phyloP scores from a whole-genome alignment of 2,797 vertebrate genomes.

The Gorsachius magnificus region DNA sequence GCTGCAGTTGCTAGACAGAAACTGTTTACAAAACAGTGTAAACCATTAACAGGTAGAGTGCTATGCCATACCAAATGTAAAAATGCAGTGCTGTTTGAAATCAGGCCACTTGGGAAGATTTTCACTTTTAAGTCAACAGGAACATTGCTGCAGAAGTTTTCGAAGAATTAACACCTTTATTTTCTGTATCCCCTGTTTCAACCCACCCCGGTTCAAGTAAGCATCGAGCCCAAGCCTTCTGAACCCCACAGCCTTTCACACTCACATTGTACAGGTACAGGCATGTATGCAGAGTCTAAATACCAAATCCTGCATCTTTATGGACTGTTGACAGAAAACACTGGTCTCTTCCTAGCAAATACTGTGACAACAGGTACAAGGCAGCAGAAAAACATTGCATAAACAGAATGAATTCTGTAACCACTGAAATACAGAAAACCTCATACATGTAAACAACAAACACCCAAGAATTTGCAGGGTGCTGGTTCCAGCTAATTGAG shows the following conservation, averaged over 20 bases:
- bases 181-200: neutral
- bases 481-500: neutral
- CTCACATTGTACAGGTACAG: neutral
- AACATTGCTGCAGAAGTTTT: neutral
- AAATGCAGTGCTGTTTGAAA: neutral
- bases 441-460: neutral
- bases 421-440: neutral
- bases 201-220: neutral
- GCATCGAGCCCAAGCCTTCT: neutral
- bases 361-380: neutral
- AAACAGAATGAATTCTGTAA: neutral
- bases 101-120: neutral
- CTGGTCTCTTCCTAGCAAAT: neutral
- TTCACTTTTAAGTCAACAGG: neutral
- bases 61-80: neutral
- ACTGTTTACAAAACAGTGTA: neutral
- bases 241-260: rapidly evolving
- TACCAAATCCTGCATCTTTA: neutral
- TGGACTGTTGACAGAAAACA: neutral
- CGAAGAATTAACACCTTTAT: neutral
- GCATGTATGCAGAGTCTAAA: rapidly evolving
- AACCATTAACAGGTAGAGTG: neutral
- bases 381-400: neutral
- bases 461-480: neutral
- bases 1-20: neutral